Conservation (phyloP, 2,888 invertebrate species). For the Acholoe squamosa region DNA sequence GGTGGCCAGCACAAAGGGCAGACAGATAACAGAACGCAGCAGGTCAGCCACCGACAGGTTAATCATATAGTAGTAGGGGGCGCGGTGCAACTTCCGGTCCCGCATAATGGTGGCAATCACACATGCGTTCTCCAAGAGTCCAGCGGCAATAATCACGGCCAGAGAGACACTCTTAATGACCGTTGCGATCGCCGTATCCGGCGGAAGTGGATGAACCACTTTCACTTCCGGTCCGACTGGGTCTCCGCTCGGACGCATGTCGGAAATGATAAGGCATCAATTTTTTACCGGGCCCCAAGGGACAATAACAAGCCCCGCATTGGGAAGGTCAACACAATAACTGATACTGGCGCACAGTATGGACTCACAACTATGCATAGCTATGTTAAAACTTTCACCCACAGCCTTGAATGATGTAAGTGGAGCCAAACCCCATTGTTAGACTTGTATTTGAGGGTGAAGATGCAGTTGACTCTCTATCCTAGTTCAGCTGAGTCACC, state of each 20-base stretch:
- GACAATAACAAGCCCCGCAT: neutral
- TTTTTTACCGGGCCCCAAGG: neutral
- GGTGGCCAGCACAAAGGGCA: slow-evolving; percentile 78
- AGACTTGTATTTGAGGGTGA: too few relatives aligned
- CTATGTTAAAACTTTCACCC: too few relatives aligned
- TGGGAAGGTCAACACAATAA: neutral
- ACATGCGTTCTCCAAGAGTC: slow-evolving; percentile 73
- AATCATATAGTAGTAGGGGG: slow-evolving; percentile 80
- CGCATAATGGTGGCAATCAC: slow-evolving; percentile 73
- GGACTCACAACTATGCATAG: neutral
- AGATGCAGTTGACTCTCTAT: too few relatives aligned
- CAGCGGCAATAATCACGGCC: slow-evolving; percentile 72
- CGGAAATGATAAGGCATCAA: slow-evolving; percentile 1
- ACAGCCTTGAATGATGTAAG: too few relatives aligned
- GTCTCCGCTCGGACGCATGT: slow-evolving; percentile 54
- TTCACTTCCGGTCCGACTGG: slow-evolving; percentile 22
- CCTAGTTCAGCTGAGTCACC: too few relatives aligned
- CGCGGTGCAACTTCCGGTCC: slow-evolving; percentile 75
- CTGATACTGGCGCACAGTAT: neutral
- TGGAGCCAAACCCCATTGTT: neutral
- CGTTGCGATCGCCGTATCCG: slow-evolving; percentile 62
- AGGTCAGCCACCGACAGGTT: slow-evolving; percentile 78
- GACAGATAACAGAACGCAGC: slow-evolving; percentile 77
- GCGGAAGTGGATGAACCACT: slow-evolving; percentile 54
- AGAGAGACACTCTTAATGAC: slow-evolving; percentile 69